These are phyloP conservation scores for Enteromius mattozi DNA, from an alignment of 2,797 vertebrate species.

Conservation along the genomic window DNA sequence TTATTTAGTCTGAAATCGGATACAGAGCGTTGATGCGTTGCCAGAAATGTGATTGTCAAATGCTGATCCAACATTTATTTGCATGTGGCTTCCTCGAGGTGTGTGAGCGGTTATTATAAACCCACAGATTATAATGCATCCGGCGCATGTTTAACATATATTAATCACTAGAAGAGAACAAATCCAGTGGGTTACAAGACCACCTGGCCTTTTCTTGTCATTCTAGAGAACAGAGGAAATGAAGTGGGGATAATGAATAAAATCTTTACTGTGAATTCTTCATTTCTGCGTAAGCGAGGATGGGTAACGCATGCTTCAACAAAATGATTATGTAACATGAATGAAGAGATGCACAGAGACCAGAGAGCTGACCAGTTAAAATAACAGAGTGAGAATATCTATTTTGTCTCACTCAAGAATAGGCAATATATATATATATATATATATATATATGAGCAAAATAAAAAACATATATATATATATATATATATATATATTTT, in stretches of 20 bases:
- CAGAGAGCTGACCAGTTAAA: not conserved
- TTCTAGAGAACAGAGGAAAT: slow-evolving; percentile 9
- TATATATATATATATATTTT: too few species aligned
- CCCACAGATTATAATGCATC: not conserved
- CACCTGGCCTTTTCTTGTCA: not conserved
- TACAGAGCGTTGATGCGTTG: slow-evolving; percentile 7
- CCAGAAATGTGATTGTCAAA: slow-evolving; percentile 26
- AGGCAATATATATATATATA: too few species aligned
- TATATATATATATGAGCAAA: too few species aligned
- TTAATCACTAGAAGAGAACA: not conserved
- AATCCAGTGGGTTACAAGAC: not conserved
- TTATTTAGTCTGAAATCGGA: not conserved
- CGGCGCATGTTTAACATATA: not conserved
- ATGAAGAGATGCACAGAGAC: not conserved
- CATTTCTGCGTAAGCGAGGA: not conserved
- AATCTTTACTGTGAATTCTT: not conserved
- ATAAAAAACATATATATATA: too few species aligned
- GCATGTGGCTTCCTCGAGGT: not conserved
- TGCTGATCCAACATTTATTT: not conserved
- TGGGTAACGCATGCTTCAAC: not conserved
- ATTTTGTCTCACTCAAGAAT: not conserved
- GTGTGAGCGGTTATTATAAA: slow-evolving; percentile 8
- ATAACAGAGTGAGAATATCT: too few species aligned
- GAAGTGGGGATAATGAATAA: not conserved
- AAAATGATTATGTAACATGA: not conserved